Base-by-base conservation (phyloP, 2,113 vertebrate genomes). In the Lanius ludovicianus region DNA sequence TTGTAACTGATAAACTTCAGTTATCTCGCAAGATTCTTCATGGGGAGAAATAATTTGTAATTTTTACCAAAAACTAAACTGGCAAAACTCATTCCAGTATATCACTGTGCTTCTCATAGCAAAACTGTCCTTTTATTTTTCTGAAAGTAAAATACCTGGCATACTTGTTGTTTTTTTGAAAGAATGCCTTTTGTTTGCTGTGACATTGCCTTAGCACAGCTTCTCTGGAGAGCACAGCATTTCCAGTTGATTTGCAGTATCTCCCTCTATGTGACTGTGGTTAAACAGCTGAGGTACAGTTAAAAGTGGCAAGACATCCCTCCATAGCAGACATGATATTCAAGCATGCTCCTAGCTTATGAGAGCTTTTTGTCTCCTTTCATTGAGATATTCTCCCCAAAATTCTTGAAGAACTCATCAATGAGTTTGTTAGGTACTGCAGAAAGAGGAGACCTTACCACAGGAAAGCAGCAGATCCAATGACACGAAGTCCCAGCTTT, bases 201-300 rank as follows among this genome's bases (percentile, higher is more conserved):
- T 1, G 8, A 28, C 30, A 50, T 12, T 59, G 4, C 6, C 16
- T 37, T 42, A 57, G 10, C 6, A 13, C 16, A 46, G 8, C 5
- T 39, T 47, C 21, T 69, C 24, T 18, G 21, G 13, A 28, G 19
- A 69, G 7, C 0, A 0, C 5, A 62, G 13, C 13, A 49, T 44
- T 78, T 87, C 21, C 83, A 39, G 35, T 11, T 3, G 3, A 22
- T 28, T 23, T 10, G 3, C 22, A 79, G 39, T 50, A 69, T 22
- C 11, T 69, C n/a, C 10, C 5, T 42, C 10, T 21, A 1, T 30
- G 19, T 55, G 10, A 2, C 20, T 35, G 11, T 1, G 1, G 20
- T 27, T 53, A 63, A 35, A 21, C 11, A 65, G 10, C 2, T 3
- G 0, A 78, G 10, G 3, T 24, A 21, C 15, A 53, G 10, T 24